Conservation (phyloP, 2,888 invertebrate species). For the Polyploca ridens region DNA sequence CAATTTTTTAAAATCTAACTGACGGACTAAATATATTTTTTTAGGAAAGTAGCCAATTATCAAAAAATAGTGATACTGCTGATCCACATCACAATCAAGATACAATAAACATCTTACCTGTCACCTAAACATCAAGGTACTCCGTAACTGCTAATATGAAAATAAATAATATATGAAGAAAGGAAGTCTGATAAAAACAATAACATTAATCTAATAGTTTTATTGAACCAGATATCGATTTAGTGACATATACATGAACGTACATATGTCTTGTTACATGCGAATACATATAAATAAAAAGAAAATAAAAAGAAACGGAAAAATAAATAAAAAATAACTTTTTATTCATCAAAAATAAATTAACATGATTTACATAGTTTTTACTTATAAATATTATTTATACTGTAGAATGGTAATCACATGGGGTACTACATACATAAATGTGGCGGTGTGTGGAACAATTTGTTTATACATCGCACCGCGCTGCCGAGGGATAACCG, state of each 20-base stretch:
- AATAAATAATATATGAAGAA: not conserved
- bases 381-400: conserved; percentile 42
- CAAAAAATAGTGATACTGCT: too few relatives aligned
- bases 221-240: conserved; percentile 11
- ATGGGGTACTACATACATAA: conserved; percentile 36
- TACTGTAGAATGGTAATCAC: conserved; percentile 56
- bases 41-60: too few relatives aligned
- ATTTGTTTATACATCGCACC: conserved; percentile 39
- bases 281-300: conserved; percentile 31
- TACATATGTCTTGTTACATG: conserved; percentile 21
- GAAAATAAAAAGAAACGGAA: conserved; percentile 32
- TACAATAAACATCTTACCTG: too few relatives aligned
- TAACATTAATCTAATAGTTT: conserved; percentile 6
- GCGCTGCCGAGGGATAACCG: conserved; percentile 20
- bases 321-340: conserved; percentile 51
- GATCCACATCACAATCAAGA: too few relatives aligned
- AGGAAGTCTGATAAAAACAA: not conserved
- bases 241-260: conserved; percentile 11
- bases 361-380: conserved; percentile 51
- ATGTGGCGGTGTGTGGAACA: conserved; percentile 49
- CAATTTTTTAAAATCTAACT: too few relatives aligned
- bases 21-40: too few relatives aligned
- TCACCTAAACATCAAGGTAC: too few relatives aligned
- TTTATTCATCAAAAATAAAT: conserved; percentile 64
- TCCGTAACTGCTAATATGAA: not conserved